These are phyloP conservation scores for Limnephilus rhombicus DNA, from an alignment of 2,888 invertebrate species.

Conservation along the genomic window DNA sequence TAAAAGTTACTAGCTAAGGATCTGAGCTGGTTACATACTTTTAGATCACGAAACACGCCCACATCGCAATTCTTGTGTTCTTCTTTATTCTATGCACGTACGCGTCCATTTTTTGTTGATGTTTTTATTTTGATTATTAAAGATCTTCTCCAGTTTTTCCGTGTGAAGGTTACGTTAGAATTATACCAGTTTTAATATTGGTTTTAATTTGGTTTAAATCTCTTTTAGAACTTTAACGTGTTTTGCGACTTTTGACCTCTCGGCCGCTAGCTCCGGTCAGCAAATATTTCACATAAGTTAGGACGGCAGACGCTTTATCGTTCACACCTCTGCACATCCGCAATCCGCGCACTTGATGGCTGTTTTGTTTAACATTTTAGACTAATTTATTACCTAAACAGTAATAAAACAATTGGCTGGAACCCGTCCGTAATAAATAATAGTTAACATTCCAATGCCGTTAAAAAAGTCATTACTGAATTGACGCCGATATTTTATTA, in stretches of 20 bases:
- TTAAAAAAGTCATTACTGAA: background rate
- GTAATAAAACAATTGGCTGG: conserved; percentile 15
- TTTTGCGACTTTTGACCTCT: background rate
- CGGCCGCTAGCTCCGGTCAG: background rate
- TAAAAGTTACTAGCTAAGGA: too few relatives aligned
- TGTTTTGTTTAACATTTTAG: conserved; percentile 14
- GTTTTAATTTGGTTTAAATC: background rate
- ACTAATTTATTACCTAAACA: background rate
- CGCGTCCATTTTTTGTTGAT: background rate
- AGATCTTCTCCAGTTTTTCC: background rate
- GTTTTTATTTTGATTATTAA: background rate
- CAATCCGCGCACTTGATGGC: background rate
- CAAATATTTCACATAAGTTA: background rate
- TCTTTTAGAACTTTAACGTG: background rate
- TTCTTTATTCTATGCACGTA: background rate
- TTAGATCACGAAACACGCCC: too few relatives aligned
- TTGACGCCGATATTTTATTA: conserved; percentile 1
- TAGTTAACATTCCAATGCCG: conserved; percentile 5
- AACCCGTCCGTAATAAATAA: background rate
- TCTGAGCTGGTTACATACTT: too few relatives aligned
- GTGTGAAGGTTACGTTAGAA: background rate
- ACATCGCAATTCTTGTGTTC: too few relatives aligned
- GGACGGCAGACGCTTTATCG: background rate
- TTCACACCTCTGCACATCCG: conserved; percentile 15
- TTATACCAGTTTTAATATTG: background rate